These are phyloP conservation scores for Brachypodius melanocephalos DNA, from an alignment of 2,113 vertebrate genomes.

Conservation along the genomic window DNA sequence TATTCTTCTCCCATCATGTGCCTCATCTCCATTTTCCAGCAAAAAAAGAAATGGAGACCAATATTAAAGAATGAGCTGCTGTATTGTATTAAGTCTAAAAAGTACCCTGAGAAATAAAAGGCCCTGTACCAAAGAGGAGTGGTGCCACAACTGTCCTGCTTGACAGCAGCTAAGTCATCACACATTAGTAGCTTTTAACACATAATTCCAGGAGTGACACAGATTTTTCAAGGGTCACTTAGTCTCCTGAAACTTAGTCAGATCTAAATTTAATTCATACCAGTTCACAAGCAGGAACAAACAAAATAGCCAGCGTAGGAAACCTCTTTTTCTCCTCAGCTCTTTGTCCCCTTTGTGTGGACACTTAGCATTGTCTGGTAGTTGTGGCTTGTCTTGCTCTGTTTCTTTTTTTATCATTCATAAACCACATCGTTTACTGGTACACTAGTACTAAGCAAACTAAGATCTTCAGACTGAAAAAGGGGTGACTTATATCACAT, in stretches of 20 bases:
- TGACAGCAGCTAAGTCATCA: background rate
- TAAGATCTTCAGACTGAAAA: background rate
- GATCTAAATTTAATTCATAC: background rate
- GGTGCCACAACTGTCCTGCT: background rate
- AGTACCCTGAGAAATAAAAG: background rate
- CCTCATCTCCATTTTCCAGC: background rate
- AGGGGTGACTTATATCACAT: background rate
- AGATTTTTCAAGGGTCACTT: background rate
- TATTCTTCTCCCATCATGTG: background rate
- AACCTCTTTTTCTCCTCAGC: background rate
- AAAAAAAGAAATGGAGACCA: background rate
- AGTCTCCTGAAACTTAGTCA: background rate
- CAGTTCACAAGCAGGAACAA: background rate
- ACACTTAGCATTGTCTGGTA: background rate
- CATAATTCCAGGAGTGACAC: background rate
- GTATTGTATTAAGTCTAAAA: background rate
- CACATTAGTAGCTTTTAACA: background rate
- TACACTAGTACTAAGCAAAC: background rate
- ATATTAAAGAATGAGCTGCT: background rate
- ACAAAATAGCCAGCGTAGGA: background rate
- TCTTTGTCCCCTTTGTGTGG: background rate
- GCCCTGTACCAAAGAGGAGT: background rate
- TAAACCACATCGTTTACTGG: background rate
- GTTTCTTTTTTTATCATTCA: background rate
- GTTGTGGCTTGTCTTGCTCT: background rate